Conservation (phyloP, 2,888 invertebrate species). For the Melanchra persicariae region DNA sequence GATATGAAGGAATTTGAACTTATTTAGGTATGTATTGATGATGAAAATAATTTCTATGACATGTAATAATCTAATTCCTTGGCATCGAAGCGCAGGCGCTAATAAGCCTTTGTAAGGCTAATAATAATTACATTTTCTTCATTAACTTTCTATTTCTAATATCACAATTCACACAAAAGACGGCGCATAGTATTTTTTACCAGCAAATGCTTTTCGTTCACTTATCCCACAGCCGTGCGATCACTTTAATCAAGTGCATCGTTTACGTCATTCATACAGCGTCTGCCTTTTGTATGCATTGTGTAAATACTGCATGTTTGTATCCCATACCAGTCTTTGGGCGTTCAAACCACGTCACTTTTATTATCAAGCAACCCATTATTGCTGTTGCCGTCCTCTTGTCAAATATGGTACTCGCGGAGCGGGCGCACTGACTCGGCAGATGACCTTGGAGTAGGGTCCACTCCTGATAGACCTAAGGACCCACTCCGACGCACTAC, state of each 20-base stretch:
- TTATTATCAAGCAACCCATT: conserved; percentile 85
- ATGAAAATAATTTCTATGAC: conserved; percentile 42
- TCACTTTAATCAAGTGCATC: conserved; percentile 5
- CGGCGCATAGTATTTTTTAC: conserved; percentile 20
- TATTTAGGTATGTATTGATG: conserved; percentile 27
- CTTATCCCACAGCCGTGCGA: background rate
- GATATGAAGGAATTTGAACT: conserved; percentile 62
- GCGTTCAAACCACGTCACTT: conserved; percentile 84
- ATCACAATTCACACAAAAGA: conserved; percentile 62
- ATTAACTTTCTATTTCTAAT: conserved; percentile 34
- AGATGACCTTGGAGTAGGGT: conserved; percentile 92
- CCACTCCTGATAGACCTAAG: conserved; percentile 92
- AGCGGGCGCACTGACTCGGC: conserved; percentile 92
- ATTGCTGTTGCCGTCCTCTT: conserved; percentile 85
- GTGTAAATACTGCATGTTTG: conserved; percentile 47
- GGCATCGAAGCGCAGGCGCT: conserved; percentile 52
- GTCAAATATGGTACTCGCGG: conserved; percentile 91
- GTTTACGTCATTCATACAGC: conserved; percentile 31
- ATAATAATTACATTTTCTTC: conserved; percentile 24
- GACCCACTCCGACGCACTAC: conserved; percentile 93
- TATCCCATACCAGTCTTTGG: conserved; percentile 53
- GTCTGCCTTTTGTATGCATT: conserved; percentile 51
- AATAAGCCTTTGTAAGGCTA: conserved; percentile 43
- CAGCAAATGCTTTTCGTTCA: too few species aligned
- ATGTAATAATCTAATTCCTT: conserved; percentile 48